A percentile compares a stretch with the other conserved stretches of the same genome.
Conservation (phyloP, 2,113 vertebrate genomes). For the Cyprinodon variegatus region DNA sequence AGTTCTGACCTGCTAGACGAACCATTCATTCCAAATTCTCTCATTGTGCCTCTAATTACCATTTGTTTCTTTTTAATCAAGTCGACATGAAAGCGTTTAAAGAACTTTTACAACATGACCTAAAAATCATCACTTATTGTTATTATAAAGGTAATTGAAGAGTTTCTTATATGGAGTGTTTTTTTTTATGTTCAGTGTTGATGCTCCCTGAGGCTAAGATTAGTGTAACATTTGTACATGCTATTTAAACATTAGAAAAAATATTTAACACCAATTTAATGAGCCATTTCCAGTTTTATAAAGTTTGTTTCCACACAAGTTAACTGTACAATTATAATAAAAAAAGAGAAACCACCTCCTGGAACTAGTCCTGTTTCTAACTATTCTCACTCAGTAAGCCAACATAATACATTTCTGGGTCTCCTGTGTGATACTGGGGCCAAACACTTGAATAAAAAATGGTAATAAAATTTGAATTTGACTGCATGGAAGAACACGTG, state of each 20-base stretch:
- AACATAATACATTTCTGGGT: constrained; percentile 39
- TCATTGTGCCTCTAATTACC: too few relatives aligned
- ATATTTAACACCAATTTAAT: background rate
- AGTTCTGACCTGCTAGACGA: too few relatives aligned
- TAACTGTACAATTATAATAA: constrained; percentile 13
- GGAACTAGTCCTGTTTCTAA: constrained; percentile 28
- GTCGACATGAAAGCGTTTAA: too few relatives aligned
- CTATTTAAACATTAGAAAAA: constrained; percentile 50
- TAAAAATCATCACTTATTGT: constrained; percentile 13
- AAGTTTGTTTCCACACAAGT: constrained; percentile 46
- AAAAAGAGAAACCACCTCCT: background rate
- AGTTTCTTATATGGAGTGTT: constrained; percentile 26
- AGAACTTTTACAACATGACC: too few relatives aligned
- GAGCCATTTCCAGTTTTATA: constrained; percentile 46
- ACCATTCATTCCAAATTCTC: too few relatives aligned
- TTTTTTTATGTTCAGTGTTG: background rate
- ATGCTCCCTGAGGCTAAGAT: constrained; percentile 22
- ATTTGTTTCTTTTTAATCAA: too few relatives aligned
- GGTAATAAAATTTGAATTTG: constrained; percentile 11
- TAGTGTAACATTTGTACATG: constrained; percentile 25
- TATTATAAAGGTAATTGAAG: constrained; percentile 54
- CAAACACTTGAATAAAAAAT: constrained; percentile 53
- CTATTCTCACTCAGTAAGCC: constrained; percentile 42
- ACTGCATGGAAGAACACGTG: constrained; percentile 35
- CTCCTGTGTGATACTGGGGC: constrained; percentile 37